Evolutionary conservation across 2,888 invertebrate species (phyloP).

Genomic region (Tenthredo livida): DNA sequence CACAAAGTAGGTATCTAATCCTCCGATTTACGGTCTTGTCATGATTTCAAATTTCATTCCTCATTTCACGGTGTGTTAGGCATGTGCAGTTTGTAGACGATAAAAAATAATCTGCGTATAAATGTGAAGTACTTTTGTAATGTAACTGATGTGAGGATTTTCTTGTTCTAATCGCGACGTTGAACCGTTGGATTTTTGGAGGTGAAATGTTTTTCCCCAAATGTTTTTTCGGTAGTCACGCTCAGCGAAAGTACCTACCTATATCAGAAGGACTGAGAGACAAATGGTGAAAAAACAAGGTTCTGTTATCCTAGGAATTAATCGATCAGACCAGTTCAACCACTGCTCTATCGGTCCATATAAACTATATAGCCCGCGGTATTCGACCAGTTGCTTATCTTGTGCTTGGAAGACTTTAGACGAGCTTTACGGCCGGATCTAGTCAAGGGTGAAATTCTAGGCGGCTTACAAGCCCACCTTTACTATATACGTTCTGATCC

Average conservation of each 20-base stretch:
- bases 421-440: background rate
- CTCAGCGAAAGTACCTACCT: background rate
- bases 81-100: background rate
- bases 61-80: background rate
- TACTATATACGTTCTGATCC: slow-evolving; percentile 30
- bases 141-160: background rate
- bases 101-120: background rate
- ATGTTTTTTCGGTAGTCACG: background rate
- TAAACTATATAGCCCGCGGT: background rate
- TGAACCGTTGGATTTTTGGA: background rate
- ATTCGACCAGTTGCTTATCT: slow-evolving; percentile 15
- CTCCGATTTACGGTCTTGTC: background rate
- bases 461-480: slow-evolving; percentile 21
- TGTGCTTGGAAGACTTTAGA: background rate
- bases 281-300: background rate
- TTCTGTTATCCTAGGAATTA: slow-evolving; percentile 8
- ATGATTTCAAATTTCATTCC: background rate
- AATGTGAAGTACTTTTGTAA: background rate
- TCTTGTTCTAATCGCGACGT: background rate
- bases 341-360: background rate
- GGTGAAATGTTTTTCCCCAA: background rate
- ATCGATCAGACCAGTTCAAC: slow-evolving; percentile 18
- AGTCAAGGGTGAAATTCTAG: slow-evolving; percentile 38
- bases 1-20: background rate
- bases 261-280: background rate